phyloP scores from a whole-genome alignment of 2,113 vertebrate species.

The Paedocypris sp. region DNA sequence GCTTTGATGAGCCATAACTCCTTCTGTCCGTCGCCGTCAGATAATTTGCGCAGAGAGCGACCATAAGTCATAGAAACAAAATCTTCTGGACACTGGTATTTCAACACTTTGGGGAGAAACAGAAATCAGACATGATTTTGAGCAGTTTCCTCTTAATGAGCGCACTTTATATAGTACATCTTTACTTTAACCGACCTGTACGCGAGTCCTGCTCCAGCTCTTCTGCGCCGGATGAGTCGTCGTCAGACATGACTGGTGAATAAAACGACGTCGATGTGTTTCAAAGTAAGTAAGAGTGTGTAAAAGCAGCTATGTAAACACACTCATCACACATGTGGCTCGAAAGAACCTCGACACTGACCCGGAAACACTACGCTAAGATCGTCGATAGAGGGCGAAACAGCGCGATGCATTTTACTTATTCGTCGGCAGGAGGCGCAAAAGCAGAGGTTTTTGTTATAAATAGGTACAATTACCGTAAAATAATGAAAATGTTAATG shows the following conservation, averaged over 20 bases:
- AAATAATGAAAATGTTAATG: too few relatives aligned
- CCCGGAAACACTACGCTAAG: conserved; percentile 11
- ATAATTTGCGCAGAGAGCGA: conserved; percentile 40
- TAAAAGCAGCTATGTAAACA: background rate
- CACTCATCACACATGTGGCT: conserved; percentile 2
- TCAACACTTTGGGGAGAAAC: conserved; percentile 22
- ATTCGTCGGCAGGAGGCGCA: conserved; percentile 1
- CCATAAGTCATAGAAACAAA: conserved; percentile 49
- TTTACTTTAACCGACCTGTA: background rate
- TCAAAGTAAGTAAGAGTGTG: too few relatives aligned
- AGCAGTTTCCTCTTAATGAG: background rate
- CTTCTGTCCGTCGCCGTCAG: conserved; percentile 27
- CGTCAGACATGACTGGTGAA: too few relatives aligned
- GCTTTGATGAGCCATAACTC: conserved; percentile 67
- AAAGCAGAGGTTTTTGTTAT: too few relatives aligned
- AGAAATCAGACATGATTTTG: background rate
- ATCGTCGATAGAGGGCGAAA: too few relatives aligned
- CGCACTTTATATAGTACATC: background rate
- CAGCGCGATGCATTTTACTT: background rate
- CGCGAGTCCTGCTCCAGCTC: too few relatives aligned
- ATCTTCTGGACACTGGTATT: conserved; percentile 54
- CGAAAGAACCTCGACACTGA: background rate
- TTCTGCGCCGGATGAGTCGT: too few relatives aligned
- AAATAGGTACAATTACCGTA: too few relatives aligned
- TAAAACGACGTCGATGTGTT: too few relatives aligned